These are phyloP conservation scores for Drosophila dunni DNA, from an alignment of 1,140 invertebrate genomes.

Conservation along the genomic window DNA sequence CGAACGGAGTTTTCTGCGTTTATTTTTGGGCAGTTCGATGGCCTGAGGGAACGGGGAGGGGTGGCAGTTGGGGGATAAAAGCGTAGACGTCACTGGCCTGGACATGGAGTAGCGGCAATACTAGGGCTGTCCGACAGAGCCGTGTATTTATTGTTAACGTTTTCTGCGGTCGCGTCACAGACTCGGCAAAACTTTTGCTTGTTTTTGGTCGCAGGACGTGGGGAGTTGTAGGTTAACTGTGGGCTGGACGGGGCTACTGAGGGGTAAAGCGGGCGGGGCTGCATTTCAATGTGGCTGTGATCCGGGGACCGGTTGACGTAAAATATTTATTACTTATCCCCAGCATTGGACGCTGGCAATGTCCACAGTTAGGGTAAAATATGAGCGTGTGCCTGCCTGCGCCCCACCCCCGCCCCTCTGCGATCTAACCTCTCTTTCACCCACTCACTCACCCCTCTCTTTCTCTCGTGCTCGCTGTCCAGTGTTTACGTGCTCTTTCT, in stretches of 20 bases:
- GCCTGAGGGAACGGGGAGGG: slow-evolving; percentile 4
- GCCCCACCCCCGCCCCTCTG: too few relatives aligned
- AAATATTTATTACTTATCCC: slow-evolving; percentile 75
- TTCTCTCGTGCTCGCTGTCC: slow-evolving; percentile 26
- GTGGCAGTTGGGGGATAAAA: background rate
- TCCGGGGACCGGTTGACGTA: slow-evolving; percentile 52
- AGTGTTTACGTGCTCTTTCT: slow-evolving; percentile 49
- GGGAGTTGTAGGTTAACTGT: too few relatives aligned
- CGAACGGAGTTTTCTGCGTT: slow-evolving; percentile 31
- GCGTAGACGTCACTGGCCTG: slow-evolving; percentile 51
- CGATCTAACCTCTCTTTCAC: background rate
- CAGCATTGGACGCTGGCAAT: slow-evolving; percentile 16
- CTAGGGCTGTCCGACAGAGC: slow-evolving; percentile 41
- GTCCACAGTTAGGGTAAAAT: slow-evolving; percentile 59
- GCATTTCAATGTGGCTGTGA: slow-evolving; percentile 37
- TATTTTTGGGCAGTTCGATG: slow-evolving; percentile 59
- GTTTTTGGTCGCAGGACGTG: slow-evolving; percentile 22
- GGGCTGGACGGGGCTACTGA: background rate
- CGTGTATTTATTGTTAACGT: slow-evolving; percentile 75
- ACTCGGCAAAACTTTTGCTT: slow-evolving; percentile 62
- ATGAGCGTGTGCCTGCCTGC: slow-evolving; percentile 35
- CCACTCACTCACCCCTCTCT: background rate
- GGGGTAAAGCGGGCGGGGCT: slow-evolving; percentile 3
- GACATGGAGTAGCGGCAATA: slow-evolving; percentile 13
- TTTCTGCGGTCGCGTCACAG: slow-evolving; percentile 68